phyloP scores from a whole-genome alignment of 1,140 invertebrate genomes.

The Euura lappo region DNA sequence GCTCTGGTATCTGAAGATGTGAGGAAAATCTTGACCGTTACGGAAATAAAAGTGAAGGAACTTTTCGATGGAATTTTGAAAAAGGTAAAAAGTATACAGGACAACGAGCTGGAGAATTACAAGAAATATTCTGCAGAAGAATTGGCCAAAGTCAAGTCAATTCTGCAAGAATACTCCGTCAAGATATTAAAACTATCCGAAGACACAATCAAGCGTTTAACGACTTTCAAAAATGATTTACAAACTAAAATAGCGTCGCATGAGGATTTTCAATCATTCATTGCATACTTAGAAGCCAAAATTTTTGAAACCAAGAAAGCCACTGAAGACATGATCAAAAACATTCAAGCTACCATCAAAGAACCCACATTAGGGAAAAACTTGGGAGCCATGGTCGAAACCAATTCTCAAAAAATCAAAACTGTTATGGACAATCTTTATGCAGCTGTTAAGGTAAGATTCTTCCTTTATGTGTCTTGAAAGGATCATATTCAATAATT shows the following conservation, averaged over 20 bases:
- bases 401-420: constrained; percentile 14
- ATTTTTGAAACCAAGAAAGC: neutral
- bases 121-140: neutral
- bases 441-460: constrained; percentile 18
- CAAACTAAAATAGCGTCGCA: neutral
- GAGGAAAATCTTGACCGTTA: neutral
- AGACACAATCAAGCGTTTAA: neutral
- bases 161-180: neutral
- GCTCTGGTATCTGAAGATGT: neutral
- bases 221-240: neutral
- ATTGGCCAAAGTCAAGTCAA: neutral
- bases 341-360: constrained; percentile 5
- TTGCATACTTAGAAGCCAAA: neutral
- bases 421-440: constrained; percentile 8
- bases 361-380: constrained; percentile 19
- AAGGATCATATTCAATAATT: neutral
- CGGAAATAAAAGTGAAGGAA: neutral
- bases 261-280: neutral
- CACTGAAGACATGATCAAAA: neutral
- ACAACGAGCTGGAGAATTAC: neutral
- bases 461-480: neutral
- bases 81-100: neutral
- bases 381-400: constrained; percentile 13
- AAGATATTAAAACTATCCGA: neutral
- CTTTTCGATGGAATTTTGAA: neutral